Percentiles rank a stretch among this genome's conserved stretches.
Evolutionary conservation across 2,888 invertebrate genomes (phyloP).

Genomic region (Apotomis capreana): DNA sequence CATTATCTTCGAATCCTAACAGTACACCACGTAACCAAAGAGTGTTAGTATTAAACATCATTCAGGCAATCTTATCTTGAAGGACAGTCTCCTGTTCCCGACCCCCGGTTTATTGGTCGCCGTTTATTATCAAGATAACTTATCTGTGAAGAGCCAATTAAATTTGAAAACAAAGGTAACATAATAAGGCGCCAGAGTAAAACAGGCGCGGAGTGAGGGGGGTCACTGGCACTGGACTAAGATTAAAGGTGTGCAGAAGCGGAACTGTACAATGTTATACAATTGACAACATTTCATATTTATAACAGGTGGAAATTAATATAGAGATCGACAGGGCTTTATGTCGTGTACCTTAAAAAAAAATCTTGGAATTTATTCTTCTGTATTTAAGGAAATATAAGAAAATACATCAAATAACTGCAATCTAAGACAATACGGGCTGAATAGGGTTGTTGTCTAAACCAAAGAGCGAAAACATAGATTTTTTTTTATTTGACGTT

Average conservation of each 20-base stretch:
- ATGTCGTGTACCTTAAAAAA: too few species aligned
- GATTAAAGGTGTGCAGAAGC: slow-evolving; percentile 25
- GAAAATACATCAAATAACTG: too few species aligned
- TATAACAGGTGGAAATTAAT: too few species aligned
- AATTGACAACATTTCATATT: too few species aligned
- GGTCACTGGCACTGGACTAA: slow-evolving; percentile 60
- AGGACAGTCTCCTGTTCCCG: slow-evolving; percentile 71
- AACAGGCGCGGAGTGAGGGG: slow-evolving; percentile 54
- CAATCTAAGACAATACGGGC: too few species aligned
- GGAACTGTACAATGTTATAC: neutral
- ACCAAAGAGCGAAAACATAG: too few species aligned
- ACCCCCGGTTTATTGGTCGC: slow-evolving; percentile 81
- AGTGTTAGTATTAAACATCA: slow-evolving; percentile 67
- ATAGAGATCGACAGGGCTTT: too few species aligned
- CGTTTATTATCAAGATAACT: slow-evolving; percentile 83
- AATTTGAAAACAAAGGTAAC: slow-evolving; percentile 84
- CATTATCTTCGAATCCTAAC: slow-evolving; percentile 17
- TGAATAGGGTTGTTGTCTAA: too few species aligned
- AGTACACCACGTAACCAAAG: slow-evolving; percentile 19
- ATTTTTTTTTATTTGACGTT: too few species aligned
- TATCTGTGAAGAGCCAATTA: slow-evolving; percentile 83
- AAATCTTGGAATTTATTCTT: too few species aligned
- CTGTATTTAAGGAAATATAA: too few species aligned
- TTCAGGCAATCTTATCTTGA: slow-evolving; percentile 74
- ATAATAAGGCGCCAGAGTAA: slow-evolving; percentile 80